Evolutionary conservation across 2,888 invertebrate genomes (phyloP).

Genomic region (Notodonta ziczac): DNA sequence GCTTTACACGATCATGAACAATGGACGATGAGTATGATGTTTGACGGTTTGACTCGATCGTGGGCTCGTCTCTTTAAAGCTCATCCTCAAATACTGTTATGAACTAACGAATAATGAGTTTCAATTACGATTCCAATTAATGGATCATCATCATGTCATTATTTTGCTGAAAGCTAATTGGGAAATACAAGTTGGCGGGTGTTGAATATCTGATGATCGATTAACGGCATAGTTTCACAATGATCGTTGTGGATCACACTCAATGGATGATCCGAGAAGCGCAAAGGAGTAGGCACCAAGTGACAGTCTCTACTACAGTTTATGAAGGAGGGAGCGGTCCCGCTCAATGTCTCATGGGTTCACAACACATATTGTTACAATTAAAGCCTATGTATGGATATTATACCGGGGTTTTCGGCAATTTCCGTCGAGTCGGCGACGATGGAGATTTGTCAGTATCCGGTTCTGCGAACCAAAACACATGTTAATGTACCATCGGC

Average conservation of each 20-base stretch:
- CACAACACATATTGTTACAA: constrained; percentile 85
- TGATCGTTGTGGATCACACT: constrained; percentile 54
- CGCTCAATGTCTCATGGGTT: constrained; percentile 78
- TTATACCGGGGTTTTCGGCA: constrained; percentile 99
- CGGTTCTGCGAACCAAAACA: constrained; percentile 88
- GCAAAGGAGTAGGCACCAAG: constrained; percentile 81
- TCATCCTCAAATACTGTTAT: constrained; percentile 40
- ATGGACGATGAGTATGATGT: constrained; percentile 16
- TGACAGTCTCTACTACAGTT: constrained; percentile 80
- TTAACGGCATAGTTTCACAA: constrained; percentile 54
- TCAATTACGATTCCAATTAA: constrained; percentile 44
- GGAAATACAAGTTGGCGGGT: constrained; percentile 10
- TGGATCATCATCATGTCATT: constrained; percentile 49
- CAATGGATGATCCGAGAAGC: constrained; percentile 68
- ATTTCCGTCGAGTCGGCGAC: constrained; percentile 96
- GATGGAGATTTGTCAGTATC: constrained; percentile 94
- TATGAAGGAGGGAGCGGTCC: constrained; percentile 65
- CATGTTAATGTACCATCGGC: constrained; percentile 55
- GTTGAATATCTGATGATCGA: constrained; percentile 53
- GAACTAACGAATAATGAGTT: constrained; percentile 42
- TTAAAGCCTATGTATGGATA: constrained; percentile 84
- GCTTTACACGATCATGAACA: constrained; percentile 19
- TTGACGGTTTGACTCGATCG: constrained; percentile 23
- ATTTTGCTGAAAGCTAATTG: constrained; percentile 6
- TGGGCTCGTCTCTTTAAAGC: constrained; percentile 43